phyloP scores from a whole-genome alignment of 2,797 vertebrate species.

The Molothrus ater region DNA sequence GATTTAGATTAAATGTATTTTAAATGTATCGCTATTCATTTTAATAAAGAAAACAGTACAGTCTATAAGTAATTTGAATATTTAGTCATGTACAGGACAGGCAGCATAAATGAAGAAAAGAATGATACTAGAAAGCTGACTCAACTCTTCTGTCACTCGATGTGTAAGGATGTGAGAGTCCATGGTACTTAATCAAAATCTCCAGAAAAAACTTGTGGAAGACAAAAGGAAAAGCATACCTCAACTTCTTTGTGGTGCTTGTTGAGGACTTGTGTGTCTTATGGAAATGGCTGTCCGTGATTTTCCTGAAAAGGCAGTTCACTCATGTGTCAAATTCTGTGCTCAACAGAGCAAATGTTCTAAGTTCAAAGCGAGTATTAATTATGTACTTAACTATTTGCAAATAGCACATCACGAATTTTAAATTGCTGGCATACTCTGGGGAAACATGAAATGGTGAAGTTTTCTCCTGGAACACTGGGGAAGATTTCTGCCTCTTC shows the following conservation, averaged over 20 bases:
- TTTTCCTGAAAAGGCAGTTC: background rate
- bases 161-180: background rate
- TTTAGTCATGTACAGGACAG: background rate
- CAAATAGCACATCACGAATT: background rate
- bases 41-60: background rate
- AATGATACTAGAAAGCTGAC: background rate
- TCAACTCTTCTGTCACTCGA: background rate
- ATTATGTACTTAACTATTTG: background rate
- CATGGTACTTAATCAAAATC: background rate
- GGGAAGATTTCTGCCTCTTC: background rate
- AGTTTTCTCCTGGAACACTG: background rate
- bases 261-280: background rate
- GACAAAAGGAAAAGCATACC: background rate
- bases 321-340: background rate
- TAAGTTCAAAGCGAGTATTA: background rate
- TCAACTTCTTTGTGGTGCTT: background rate
- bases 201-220: background rate
- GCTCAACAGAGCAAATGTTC: background rate
- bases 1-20: background rate
- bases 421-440: background rate
- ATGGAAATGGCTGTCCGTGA: background rate
- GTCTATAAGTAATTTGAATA: background rate
- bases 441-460: background rate
- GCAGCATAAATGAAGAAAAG: background rate
- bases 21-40: background rate